Evolutionary conservation across 2,797 vertebrate species (phyloP).

Genomic region (Spinibarbus caldwelli): DNA sequence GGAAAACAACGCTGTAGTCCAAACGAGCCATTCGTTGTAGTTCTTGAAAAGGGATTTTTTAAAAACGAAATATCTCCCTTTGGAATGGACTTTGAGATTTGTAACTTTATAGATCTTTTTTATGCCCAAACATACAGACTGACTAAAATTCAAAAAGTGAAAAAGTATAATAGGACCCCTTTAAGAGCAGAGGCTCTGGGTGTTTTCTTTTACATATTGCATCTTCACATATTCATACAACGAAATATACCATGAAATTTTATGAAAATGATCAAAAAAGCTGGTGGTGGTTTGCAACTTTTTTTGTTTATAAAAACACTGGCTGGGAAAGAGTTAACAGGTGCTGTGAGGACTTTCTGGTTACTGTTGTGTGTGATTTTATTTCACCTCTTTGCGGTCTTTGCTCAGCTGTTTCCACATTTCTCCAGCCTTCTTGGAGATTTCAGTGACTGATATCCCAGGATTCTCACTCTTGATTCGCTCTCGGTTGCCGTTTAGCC

Average conservation of each 20-base stretch:
- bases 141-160: no score
- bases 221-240: background rate
- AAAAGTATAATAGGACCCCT: no score
- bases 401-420: conserved; percentile 93
- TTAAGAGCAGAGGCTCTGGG: background rate
- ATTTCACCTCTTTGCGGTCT: conserved; percentile 90
- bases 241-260: background rate
- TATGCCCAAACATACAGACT: no score
- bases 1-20: no score
- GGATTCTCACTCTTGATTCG: conserved; percentile 92
- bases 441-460: conserved; percentile 94
- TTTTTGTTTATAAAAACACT: background rate
- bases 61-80: no score
- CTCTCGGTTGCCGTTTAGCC: conserved; percentile 78
- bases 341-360: background rate
- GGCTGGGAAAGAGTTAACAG: background rate
- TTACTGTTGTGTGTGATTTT: background rate
- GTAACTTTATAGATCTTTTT: no score
- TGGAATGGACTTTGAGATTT: no score
- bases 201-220: background rate
- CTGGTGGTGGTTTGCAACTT: no score
- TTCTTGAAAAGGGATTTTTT: no score
- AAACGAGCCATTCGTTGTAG: no score
- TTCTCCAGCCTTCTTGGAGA: conserved; percentile 96
- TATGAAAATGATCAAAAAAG: no score